Evolutionary conservation across 2,797 vertebrate genomes (phyloP), one percentile per base, ranked within the genome.

Genomic region (Heliangelus exortis): DNA sequence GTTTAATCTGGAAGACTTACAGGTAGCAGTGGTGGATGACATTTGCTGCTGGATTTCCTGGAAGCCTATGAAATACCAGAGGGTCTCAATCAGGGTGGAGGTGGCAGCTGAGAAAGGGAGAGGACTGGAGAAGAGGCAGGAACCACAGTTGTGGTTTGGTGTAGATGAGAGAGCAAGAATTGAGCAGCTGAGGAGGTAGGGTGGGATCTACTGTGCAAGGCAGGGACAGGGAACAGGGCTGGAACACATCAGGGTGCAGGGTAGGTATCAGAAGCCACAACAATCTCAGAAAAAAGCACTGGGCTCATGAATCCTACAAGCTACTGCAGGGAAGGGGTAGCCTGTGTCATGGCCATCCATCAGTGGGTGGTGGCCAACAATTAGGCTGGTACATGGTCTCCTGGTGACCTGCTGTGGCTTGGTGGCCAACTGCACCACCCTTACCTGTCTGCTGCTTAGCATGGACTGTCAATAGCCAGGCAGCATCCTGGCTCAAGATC

Each of bases 281-380:
- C 0, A 4, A 66, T 23, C 39, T 81, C 53, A 65, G 69, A 43
- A 58, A 65, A 36, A 28, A 34, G 5, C 33, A 18, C 51, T 6
- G 33, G 12, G 28, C 5, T 83, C 34, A 14, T 19, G 29, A 59
- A 3, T 31, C 33, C 54, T 1, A 1, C 36, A 41, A 21, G 39
- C 0, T 0, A 4, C 26, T 41, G 12, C 36, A 29, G 29, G 12
- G 34, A 54, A 51, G 28, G 8, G 3, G 6, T 34, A 71, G 4
- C 0, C 8, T n/a, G 55, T 39, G 17, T 25, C 0, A 0, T n/a
- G 34, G 33, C n/a, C 79, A 26, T 26, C 39, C 43, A 26, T 3
- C 1, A 2, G 10, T 22, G 18, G 15, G 15, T 71, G 13, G 48
- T 43, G 11, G 21, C 17, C 82, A 51, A 29, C 16, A 41, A 61